Evolutionary conservation across 2,888 invertebrate species (phyloP).

Genomic region (Oxyteleia sp.): DNA sequence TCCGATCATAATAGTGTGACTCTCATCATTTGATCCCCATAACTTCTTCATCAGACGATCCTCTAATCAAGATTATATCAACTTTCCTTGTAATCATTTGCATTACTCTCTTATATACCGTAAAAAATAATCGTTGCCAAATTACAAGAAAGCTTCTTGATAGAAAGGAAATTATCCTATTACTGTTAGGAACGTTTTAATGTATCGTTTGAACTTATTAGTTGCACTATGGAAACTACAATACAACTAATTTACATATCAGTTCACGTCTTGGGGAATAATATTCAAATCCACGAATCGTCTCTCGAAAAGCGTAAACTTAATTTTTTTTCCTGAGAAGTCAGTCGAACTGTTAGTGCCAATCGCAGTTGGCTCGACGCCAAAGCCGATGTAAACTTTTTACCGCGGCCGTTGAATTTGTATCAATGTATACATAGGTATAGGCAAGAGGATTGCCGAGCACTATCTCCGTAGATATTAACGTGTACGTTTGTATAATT

Average conservation of each 20-base stretch:
- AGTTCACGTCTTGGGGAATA: not conserved
- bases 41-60: too few relatives aligned
- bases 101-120: too few relatives aligned
- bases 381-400: conserved; percentile 79
- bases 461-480: conserved; percentile 41
- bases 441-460: conserved; percentile 4
- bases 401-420: conserved; percentile 47
- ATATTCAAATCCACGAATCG: not conserved
- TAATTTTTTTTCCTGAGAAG: conserved; percentile 45
- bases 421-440: conserved; percentile 30
- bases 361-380: conserved; percentile 76
- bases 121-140: too few relatives aligned
- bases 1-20: too few relatives aligned
- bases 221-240: too few relatives aligned
- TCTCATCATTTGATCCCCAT: too few relatives aligned
- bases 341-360: conserved; percentile 39
- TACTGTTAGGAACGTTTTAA: too few relatives aligned
- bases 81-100: too few relatives aligned
- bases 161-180: too few relatives aligned
- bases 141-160: too few relatives aligned
- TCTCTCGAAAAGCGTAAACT: conserved; percentile 4
- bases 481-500: conserved; percentile 69
- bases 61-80: too few relatives aligned
- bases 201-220: too few relatives aligned
- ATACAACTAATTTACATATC: not conserved